These are phyloP conservation scores for Corydoras maculifer DNA, from an alignment of 2,113 vertebrate species.

Conservation along the genomic window DNA sequence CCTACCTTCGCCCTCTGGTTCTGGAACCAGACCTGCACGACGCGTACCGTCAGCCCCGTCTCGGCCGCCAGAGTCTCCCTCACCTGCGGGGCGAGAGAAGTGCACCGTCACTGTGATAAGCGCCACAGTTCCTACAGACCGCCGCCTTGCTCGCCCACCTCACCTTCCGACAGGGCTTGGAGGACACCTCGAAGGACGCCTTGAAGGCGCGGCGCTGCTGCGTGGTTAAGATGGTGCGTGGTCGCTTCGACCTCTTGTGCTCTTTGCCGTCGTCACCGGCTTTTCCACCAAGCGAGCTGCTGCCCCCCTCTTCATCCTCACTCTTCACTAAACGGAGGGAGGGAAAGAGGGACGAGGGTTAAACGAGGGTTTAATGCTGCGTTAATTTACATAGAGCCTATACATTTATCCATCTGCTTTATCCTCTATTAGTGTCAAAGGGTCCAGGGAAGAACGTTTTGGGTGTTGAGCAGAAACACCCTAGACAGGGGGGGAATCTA, in stretches of 20 bases:
- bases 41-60: slow-evolving; percentile 80
- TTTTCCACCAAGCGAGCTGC: slow-evolving; percentile 67
- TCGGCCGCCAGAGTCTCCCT: slow-evolving; percentile 85
- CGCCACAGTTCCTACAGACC: no score
- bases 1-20: slow-evolving; percentile 86
- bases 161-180: slow-evolving; percentile 86
- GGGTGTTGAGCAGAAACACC: no score
- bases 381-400: no score
- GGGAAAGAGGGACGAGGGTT: no score
- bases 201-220: slow-evolving; percentile 86
- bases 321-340: slow-evolving; percentile 72
- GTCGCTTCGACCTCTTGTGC: slow-evolving; percentile 81
- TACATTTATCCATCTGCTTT: no score
- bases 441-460: no score
- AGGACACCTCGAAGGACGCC: slow-evolving; percentile 88
- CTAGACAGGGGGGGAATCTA: no score
- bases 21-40: slow-evolving; percentile 89
- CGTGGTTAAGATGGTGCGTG: slow-evolving; percentile 84
- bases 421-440: no score
- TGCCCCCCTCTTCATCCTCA: slow-evolving; percentile 78
- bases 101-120: no score
- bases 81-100: slow-evolving; percentile 60
- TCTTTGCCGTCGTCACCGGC: slow-evolving; percentile 75
- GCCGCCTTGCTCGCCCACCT: neutral
- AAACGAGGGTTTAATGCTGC: no score